Percentiles rank a stretch among this genome's conserved stretches.
phyloP scores from a whole-genome alignment of 2,888 invertebrate species.

The Noctuana brunneofusca region DNA sequence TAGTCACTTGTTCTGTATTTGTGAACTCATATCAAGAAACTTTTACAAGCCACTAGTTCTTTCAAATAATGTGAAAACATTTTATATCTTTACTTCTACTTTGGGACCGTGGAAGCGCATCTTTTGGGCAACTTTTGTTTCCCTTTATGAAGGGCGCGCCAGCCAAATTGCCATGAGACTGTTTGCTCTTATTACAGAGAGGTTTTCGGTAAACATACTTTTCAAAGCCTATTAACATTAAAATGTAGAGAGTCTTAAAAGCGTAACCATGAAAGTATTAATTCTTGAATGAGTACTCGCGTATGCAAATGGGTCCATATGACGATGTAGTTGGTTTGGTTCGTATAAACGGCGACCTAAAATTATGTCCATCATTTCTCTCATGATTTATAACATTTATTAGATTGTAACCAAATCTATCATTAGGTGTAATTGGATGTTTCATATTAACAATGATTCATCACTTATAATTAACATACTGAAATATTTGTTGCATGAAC shows the following conservation, averaged over 20 bases:
- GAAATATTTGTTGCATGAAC: too few species aligned
- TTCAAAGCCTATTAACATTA: constrained; percentile 5
- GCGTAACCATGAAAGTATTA: neutral
- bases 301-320: too few species aligned
- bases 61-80: neutral
- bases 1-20: neutral
- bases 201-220: constrained; percentile 17
- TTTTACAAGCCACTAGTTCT: neutral
- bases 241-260: neutral
- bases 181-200: constrained; percentile 11
- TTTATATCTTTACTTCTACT: constrained; percentile 1
- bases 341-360: too few species aligned
- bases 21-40: neutral
- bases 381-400: too few species aligned
- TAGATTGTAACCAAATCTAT: too few species aligned
- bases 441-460: too few species aligned
- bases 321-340: too few species aligned
- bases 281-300: neutral
- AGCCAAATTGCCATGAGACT: constrained; percentile 15
- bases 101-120: neutral
- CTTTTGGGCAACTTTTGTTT: constrained; percentile 7
- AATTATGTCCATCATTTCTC: too few species aligned
- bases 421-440: too few species aligned
- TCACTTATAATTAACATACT: too few species aligned
- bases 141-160: constrained; percentile 4